Conservation (phyloP, 2,113 vertebrate genomes). For the Myrmophylax atrothorax region DNA sequence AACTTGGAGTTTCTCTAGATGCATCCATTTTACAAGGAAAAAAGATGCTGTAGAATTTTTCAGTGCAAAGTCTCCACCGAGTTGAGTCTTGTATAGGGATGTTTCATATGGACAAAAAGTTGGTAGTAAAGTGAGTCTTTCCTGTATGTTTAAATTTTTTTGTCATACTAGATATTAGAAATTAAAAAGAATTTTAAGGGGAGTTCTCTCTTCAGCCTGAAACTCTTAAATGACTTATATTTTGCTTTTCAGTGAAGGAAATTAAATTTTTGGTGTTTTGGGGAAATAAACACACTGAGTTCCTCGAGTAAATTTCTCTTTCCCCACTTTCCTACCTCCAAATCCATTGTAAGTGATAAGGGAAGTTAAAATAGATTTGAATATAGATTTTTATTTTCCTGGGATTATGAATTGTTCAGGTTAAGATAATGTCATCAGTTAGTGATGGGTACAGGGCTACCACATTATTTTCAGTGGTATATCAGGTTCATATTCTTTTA, state of each 20-base stretch:
- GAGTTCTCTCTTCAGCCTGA: background rate
- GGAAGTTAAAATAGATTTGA: background rate
- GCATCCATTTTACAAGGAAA: background rate
- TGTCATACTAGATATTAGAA: background rate
- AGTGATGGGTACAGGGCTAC: background rate
- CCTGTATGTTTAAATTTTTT: background rate
- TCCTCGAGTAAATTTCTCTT: background rate
- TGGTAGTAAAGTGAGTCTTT: background rate
- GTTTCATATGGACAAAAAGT: background rate
- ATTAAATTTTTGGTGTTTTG: background rate
- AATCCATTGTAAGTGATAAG: background rate
- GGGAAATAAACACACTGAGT: background rate
- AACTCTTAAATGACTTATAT: background rate
- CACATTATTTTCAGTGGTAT: background rate
- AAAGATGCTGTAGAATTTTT: background rate
- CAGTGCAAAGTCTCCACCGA: background rate
- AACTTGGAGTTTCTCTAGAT: background rate
- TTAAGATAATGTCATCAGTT: background rate
- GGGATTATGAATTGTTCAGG: background rate
- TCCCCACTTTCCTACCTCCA: accelerated
- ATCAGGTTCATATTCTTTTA: background rate
- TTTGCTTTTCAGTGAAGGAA: background rate
- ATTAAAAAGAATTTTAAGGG: background rate
- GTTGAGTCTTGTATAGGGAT: background rate
- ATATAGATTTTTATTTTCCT: background rate